Conservation (phyloP, 2,797 vertebrate species). For the Allobates femoralis region DNA sequence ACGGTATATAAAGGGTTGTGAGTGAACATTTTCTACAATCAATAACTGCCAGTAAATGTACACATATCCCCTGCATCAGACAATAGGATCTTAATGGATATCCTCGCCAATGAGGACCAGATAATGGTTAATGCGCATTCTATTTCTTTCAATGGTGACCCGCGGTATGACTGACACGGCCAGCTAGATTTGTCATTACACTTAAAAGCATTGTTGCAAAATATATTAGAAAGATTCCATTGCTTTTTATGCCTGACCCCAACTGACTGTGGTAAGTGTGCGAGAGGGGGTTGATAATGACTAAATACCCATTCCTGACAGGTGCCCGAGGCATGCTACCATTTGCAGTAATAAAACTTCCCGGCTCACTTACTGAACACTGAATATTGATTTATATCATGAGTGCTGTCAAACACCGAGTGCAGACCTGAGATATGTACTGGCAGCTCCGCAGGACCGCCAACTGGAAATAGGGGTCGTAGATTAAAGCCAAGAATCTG, state of each 20-base stretch:
- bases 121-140: neutral
- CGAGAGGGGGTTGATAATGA: slow-evolving; percentile 82
- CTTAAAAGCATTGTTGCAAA: slow-evolving; percentile 77
- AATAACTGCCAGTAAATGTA: neutral
- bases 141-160: neutral
- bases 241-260: slow-evolving; percentile 80
- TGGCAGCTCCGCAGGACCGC: slow-evolving; percentile 81
- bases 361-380: slow-evolving; percentile 83
- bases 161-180: slow-evolving; percentile 66
- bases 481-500: slow-evolving; percentile 82
- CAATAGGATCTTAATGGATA: neutral
- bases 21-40: neutral
- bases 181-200: slow-evolving; percentile 78
- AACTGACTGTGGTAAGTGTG: slow-evolving; percentile 82
- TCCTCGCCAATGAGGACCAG: neutral
- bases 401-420: slow-evolving; percentile 84
- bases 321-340: slow-evolving; percentile 80
- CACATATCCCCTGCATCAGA: neutral
- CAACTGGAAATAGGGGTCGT: slow-evolving; percentile 83
- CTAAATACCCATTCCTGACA: slow-evolving; percentile 81
- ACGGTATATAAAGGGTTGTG: neutral
- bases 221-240: slow-evolving; percentile 85
- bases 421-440: slow-evolving; percentile 78
- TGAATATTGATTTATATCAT: slow-evolving; percentile 87
- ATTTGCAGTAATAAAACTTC: slow-evolving; percentile 81